Conservation (phyloP, 2,113 vertebrate genomes). For the Python bivittatus region DNA sequence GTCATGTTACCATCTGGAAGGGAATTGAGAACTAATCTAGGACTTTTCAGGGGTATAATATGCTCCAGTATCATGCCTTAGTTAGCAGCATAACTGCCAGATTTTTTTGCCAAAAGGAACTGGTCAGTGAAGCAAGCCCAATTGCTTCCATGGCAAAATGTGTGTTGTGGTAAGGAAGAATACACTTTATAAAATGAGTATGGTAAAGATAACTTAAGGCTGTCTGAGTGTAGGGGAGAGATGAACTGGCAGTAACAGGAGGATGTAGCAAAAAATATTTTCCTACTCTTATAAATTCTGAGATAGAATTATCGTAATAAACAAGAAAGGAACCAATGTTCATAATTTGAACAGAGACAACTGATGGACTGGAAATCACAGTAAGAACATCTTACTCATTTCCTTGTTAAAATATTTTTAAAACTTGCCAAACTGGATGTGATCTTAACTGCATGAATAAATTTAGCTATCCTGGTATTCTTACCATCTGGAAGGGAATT, state of each 20-base stretch:
- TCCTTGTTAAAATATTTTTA: background rate
- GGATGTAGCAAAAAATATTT: background rate
- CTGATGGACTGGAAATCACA: constrained; percentile 20
- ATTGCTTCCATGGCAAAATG: background rate
- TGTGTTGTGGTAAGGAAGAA: background rate
- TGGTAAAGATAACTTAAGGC: background rate
- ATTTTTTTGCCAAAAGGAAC: background rate
- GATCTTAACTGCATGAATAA: background rate
- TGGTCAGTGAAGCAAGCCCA: background rate
- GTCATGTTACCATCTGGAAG: background rate
- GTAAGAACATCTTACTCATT: background rate
- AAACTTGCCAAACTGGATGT: background rate
- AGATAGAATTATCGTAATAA: constrained; percentile 22
- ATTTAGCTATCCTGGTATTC: background rate
- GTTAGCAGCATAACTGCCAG: background rate
- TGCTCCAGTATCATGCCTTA: background rate
- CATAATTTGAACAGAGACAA: constrained; percentile 28
- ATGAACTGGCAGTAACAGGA: background rate
- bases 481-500: background rate
- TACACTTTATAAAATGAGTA: background rate
- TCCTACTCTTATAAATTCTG: constrained; percentile 39
- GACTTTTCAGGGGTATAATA: background rate
- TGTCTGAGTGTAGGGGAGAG: background rate
- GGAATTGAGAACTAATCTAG: background rate
- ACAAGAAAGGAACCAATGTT: constrained; percentile 39